phyloP scores from a whole-genome alignment of 1,140 invertebrate species.

The Drosophila orena region DNA sequence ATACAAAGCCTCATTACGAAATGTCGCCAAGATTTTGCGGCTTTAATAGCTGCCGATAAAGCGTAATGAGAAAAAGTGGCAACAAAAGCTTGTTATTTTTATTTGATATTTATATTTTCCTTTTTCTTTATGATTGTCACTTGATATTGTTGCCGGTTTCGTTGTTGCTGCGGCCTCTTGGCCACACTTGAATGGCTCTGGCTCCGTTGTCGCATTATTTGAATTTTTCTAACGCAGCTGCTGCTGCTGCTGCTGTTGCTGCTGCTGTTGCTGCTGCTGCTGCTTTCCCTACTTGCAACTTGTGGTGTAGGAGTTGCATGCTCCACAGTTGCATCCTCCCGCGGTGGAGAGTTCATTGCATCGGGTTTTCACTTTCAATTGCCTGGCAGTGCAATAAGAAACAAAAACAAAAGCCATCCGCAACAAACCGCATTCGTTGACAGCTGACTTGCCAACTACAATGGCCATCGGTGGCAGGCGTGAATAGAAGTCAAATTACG shows the following conservation, averaged over 20 bases:
- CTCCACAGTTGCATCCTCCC: constrained; percentile 30
- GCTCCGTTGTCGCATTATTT: constrained; percentile 57
- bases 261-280: constrained; percentile 2
- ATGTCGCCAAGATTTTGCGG: constrained; percentile 62
- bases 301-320: constrained; percentile 45
- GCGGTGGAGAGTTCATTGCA: constrained; percentile 50
- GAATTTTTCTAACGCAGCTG: constrained; percentile 62
- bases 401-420: constrained; percentile 3
- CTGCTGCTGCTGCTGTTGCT: constrained; percentile 37
- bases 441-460: constrained; percentile 47
- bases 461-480: constrained; percentile 36
- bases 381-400: constrained; percentile 12
- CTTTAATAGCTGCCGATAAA: constrained; percentile 56
- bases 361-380: constrained; percentile 59
- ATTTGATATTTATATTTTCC: constrained; percentile 21
- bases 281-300: constrained; percentile 15
- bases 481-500: constrained; percentile 50
- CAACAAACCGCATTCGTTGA: constrained; percentile 54
- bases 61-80: constrained; percentile 59
- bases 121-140: constrained; percentile 50
- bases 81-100: constrained; percentile 43
- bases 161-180: constrained; percentile 17
- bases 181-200: constrained; percentile 61
- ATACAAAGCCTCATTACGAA: constrained; percentile 55
- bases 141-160: constrained; percentile 47